Percentiles rank a stretch among this genome's conserved stretches.
Conservation (phyloP, 2,113 vertebrate genomes). For the Sialia sialis region DNA sequence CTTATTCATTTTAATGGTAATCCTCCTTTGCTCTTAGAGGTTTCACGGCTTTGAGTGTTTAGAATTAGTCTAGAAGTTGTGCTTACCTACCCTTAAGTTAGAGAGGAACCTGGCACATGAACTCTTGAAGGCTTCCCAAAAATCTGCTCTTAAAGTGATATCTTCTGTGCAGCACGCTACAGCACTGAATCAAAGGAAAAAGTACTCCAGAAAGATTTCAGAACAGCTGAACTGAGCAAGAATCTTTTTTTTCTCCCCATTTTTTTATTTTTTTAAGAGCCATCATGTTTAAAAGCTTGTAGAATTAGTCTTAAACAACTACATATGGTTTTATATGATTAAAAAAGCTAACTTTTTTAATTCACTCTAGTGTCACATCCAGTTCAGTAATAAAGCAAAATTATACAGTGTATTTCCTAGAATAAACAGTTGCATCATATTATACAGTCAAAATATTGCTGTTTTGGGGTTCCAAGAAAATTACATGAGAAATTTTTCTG, state of each 20-base stretch:
- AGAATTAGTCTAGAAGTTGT: not conserved
- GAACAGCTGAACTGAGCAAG: not conserved
- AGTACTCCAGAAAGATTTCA: not conserved
- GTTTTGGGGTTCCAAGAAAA: not conserved
- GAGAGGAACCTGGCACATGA: not conserved
- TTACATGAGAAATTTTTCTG: not conserved
- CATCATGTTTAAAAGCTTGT: not conserved
- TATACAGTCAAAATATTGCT: not conserved
- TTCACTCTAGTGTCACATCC: not conserved
- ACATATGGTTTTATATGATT: not conserved
- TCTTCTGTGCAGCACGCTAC: not conserved
- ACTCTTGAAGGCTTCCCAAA: not conserved
- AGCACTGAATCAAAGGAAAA: not conserved
- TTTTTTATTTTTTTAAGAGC: not conserved
- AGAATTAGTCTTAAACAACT: not conserved
- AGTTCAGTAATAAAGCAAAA: not conserved
- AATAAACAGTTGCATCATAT: not conserved
- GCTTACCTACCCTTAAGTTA: not conserved
- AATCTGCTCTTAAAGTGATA: not conserved
- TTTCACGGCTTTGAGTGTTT: not conserved
- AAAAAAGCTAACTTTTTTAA: not conserved
- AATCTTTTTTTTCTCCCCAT: rapidly evolving
- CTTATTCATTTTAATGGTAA: not conserved
- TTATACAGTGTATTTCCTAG: not conserved
- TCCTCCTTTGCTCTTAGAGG: not conserved